phyloP scores from a whole-genome alignment of 1,140 invertebrate species.

The Danaus melanippus region DNA sequence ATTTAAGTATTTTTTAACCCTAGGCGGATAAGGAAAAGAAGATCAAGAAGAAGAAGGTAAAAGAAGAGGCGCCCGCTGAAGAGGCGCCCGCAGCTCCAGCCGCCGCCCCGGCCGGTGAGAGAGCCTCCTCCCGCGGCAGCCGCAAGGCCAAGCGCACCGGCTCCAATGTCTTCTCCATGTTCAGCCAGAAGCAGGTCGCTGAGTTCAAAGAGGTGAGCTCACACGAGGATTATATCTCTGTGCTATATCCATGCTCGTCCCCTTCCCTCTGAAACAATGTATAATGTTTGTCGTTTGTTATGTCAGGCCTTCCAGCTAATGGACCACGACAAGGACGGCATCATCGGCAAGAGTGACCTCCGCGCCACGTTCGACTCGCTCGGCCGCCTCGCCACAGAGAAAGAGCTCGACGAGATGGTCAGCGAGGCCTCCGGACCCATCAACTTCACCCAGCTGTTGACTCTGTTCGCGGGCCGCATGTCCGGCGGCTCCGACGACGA shows the following conservation, averaged over 20 bases:
- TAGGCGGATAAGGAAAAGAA: constrained; percentile 85
- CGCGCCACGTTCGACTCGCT: constrained; percentile 96
- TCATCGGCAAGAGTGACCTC: constrained; percentile 96
- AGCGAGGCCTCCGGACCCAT: constrained; percentile 92
- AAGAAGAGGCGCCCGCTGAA: constrained; percentile 76
- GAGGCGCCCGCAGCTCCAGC: constrained; percentile 74
- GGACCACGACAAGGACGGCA: constrained; percentile 98
- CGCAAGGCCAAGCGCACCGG: constrained; percentile 88
- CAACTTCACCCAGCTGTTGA: constrained; percentile 95
- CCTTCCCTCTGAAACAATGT: no score
- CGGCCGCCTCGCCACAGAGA: constrained; percentile 90
- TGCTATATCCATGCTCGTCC: no score
- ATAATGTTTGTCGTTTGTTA: constrained; percentile 10
- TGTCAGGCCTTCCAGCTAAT: constrained; percentile 95
- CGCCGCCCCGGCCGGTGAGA: constrained; percentile 72
- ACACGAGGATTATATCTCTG: not conserved
- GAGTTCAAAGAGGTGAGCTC: constrained; percentile 93
- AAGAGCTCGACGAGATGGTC: constrained; percentile 93
- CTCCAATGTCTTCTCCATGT: constrained; percentile 96
- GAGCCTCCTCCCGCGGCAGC: constrained; percentile 76
- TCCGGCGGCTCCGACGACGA: constrained; percentile 90
- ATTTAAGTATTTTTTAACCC: not conserved
- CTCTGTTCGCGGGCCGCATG: constrained; percentile 93
- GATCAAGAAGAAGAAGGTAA: constrained; percentile 87
- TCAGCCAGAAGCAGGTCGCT: constrained; percentile 94